Evolutionary conservation across 1,140 invertebrate genomes (phyloP).

Genomic region (Heliconius congener): DNA sequence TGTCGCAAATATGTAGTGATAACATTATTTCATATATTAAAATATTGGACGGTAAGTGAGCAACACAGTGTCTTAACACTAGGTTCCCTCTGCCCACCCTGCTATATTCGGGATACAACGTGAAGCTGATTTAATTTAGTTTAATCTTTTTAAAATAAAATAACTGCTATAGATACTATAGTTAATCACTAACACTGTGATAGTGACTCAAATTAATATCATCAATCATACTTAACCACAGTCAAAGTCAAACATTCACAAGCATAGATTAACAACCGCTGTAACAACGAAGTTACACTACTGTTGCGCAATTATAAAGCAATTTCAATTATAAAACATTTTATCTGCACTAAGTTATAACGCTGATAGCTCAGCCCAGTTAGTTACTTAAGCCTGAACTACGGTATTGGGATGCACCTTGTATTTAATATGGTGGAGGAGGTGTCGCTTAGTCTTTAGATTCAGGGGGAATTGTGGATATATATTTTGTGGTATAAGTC

Average conservation of each 20-base stretch:
- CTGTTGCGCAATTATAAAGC: conserved; percentile 46
- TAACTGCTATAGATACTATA: no score
- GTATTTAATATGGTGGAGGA: conserved; percentile 60
- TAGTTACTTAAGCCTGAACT: conserved; percentile 46
- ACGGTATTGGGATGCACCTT: conserved; percentile 52
- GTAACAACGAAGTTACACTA: conserved; percentile 36
- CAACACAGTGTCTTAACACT: background rate
- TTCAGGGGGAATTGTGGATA: conserved; percentile 50
- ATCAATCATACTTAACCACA: background rate
- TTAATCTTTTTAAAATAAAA: no score
- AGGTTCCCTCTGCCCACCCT: background rate
- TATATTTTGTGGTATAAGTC: conserved; percentile 32
- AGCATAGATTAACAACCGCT: conserved; percentile 1
- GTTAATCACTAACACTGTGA: no score
- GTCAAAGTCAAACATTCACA: background rate
- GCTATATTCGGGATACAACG: background rate
- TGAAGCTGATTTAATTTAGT: background rate
- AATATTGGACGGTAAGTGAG: no score
- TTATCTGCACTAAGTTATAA: conserved; percentile 41
- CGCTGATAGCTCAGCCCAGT: conserved; percentile 41
- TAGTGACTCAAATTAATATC: background rate
- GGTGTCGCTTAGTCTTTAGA: conserved; percentile 55
- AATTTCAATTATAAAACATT: conserved; percentile 53
- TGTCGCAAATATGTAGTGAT: background rate
- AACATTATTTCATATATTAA: no score